Base-by-base conservation (phyloP, 53 echinoderm and acorn worm genomes). In the Patiria pectinifera region DNA sequence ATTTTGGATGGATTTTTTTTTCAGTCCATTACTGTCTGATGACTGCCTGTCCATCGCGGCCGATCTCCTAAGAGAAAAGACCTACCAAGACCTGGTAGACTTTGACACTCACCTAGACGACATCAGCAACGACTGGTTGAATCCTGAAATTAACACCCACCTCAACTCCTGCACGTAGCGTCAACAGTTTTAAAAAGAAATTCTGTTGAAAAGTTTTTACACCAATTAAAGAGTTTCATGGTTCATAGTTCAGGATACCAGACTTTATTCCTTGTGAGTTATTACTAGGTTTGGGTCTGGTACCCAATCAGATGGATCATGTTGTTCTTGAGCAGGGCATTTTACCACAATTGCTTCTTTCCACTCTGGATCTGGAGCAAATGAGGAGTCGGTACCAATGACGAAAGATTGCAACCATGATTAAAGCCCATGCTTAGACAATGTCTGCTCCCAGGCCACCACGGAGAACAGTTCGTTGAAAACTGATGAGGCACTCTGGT, bases 91-190 rank as follows among this genome's bases (percentile, higher is more conserved):
- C 21, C 86, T 98, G 18, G 86, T 97, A 18, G 99, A 98, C 69
- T 98, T 97, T 92, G 99, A 98, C 89, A 89, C 76, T 53, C 99
- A 98, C 83, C 66, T 98, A 6, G 96, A 96, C 71, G 99, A 98
- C 62, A 98, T 98, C 82, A 95, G 95, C 47, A 87, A 85, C 61
- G 97, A 97, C 62, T 98, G 99, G 99, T 91, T 93, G 48, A 98
- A 98, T 86, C 92, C 75, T 69, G 93, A 94, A 45, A 87, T 98
- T 15, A 97, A 96, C 82, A 69, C 69, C 86, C 85, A 84, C 44
- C 70, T 97, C 63, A 91, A 92, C 6, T 91, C 92, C 2, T 91
- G 72, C 87, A 79, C 93, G 77, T 96, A 90, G 69, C 23, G 24
- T 13, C 63, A 15, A 76, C 76, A 2, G n/a, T 35, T 26, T n/a